Base-by-base conservation (phyloP, 1,140 invertebrate species). In the Diploscapter pachys region DNA sequence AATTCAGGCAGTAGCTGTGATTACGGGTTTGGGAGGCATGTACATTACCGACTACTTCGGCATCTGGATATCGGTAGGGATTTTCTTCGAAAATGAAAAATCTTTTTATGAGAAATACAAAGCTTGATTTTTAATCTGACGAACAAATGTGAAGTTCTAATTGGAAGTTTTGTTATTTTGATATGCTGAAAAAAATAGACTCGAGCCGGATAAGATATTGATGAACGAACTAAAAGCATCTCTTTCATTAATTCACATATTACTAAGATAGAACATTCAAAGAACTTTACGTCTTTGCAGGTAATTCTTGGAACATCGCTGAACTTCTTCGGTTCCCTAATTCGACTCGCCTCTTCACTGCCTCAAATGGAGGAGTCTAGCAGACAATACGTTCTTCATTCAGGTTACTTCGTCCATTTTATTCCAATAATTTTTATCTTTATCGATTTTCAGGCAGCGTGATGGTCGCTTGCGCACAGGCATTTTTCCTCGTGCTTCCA, bases 401-500 rank as follows among this genome's bases (percentile, higher is more conserved):
- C 67, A 31, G 81, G 81, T 68, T 11, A 73, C 51, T 62, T 63
- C 6, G 9, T 81, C n/a, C 11, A 49, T 5, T 49, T 80, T 53
- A 56, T 3, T 55, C 4, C n/a, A 13, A 50, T 48, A 66, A 64
- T 48, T 8, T 9, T n/a, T 31, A 51, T 51, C 77, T 13, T 5
- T 63, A 2, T n/a, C 31, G 11, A 80, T n/a, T 4, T 69, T 11
- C 74, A 78, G 83, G 83, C 5, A 78, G 81, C 50, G 78, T 78
- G n/a, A 75, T 83, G 3, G 79, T 78, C 5, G 84, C 83, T 8
- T 79, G 64, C 5, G 72, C 85, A 2, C 83, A 84, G 67, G 77
- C 82, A 4, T 84, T 84, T 63, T 84, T 84, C 56, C 67, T 84
- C 6, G 83, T 82, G 55, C 75, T 86, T 11, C 83, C 84, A 4